Base-by-base conservation (phyloP, 2,113 vertebrate genomes). In the Dipodomys stephensi region DNA sequence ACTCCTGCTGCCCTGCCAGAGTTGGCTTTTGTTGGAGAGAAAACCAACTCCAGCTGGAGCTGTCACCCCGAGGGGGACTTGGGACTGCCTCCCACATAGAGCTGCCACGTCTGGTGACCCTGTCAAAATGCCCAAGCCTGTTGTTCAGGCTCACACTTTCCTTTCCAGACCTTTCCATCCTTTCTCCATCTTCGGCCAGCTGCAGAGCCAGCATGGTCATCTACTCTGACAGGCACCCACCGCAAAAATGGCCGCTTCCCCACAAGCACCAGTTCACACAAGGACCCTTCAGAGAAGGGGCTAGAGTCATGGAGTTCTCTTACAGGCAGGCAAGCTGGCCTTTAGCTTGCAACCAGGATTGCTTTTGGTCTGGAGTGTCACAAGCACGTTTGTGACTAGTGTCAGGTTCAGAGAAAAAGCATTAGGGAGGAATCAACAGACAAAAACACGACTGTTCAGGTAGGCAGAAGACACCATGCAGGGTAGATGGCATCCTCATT, bases 401-500 rank as follows among this genome's bases (percentile, higher is more conserved):
- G 18, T 93, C 49, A 78, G 30, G 30, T 83, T 91, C 35, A 83
- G 49, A 65, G 49, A 19, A 18, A 23, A 39, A 4, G 53, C 20
- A 39, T 44, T 22, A 67, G 13, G 20, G 6, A 62, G 22, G 1
- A 76, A 25, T 35, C 46, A 53, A 11, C 25, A 83, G 20, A 49
- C 20, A 74, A 12, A 2, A 25, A 39, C 35, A 65, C 15, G 10
- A 12, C 28, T 16, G 77, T 78, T 93, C 10, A 22, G 65, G 30
- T 44, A 15, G 28, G 27, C 11, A 49, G 57, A 35, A 18, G 19
- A 35, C 46, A 3, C 19, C 8, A 3, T 30, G 22, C 22, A 87
- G 85, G 89, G 94, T 39, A 49, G 60, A 77, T 96, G 95, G 86
- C 67, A 77, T 96, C 81, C 1, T 19, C 1, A 22, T 94, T 97